These are phyloP conservation scores for Myrmophylax atrothorax DNA, from an alignment of 2,113 vertebrate species.

Conservation along the genomic window DNA sequence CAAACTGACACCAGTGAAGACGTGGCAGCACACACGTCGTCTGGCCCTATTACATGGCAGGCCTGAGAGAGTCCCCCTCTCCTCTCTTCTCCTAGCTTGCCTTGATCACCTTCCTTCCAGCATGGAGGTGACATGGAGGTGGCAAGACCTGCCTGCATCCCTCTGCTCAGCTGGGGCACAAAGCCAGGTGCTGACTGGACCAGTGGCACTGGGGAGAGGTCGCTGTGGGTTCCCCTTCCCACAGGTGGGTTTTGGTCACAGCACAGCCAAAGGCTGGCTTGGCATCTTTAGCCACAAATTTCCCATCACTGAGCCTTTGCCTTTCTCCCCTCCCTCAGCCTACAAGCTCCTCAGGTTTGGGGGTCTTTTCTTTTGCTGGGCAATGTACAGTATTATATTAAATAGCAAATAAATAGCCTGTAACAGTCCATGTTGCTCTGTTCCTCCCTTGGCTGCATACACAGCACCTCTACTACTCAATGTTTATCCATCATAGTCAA, in stretches of 20 bases:
- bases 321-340: not conserved
- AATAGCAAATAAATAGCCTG: not conserved
- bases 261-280: accelerated
- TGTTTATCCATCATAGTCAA: not conserved
- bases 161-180: accelerated
- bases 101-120: not conserved
- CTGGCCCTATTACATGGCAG: not conserved
- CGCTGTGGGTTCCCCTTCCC: not conserved
- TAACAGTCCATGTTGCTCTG: accelerated
- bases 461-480: not conserved
- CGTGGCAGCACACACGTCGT: accelerated
- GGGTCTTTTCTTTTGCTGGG: not conserved
- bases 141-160: not conserved
- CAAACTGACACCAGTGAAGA: not conserved
- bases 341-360: not conserved
- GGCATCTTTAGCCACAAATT: not conserved
- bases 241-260: not conserved
- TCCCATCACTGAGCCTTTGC: not conserved
- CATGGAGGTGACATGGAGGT: accelerated
- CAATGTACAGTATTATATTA: not conserved
- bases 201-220: accelerated
- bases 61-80: not conserved
- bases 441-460: not conserved
- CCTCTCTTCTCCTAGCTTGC: accelerated
- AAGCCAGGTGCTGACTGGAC: not conserved